These are phyloP conservation scores for Papilio elwesi DNA, from an alignment of 2,888 invertebrate genomes.

Conservation along the genomic window DNA sequence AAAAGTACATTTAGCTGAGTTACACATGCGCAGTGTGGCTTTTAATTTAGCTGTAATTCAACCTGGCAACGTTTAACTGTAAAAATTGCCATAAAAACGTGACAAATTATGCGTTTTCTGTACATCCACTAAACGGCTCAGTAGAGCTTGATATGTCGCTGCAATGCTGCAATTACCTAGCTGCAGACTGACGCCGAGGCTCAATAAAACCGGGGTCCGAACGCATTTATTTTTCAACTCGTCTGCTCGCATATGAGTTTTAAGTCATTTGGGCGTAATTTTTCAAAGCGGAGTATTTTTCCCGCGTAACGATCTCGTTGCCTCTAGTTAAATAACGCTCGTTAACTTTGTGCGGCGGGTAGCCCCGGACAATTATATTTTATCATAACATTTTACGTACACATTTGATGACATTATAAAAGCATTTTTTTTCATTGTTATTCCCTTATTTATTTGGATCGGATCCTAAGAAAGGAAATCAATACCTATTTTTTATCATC, in stretches of 20 bases:
- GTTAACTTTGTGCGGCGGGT: slow-evolving; percentile 75
- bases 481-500: too few species aligned
- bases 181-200: slow-evolving; percentile 57
- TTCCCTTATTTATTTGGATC: neutral
- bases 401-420: slow-evolving; percentile 19
- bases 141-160: slow-evolving; percentile 38
- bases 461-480: too few species aligned
- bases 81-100: slow-evolving; percentile 23
- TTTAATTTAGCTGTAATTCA: slow-evolving; percentile 21
- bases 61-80: slow-evolving; percentile 11
- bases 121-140: slow-evolving; percentile 15
- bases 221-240: slow-evolving; percentile 59
- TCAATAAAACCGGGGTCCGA: slow-evolving; percentile 61
- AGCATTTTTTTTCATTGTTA: neutral
- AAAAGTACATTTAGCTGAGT: slow-evolving; percentile 16
- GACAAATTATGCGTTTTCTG: slow-evolving; percentile 9
- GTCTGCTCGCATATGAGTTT: slow-evolving; percentile 72
- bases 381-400: slow-evolving; percentile 71
- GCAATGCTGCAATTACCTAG: slow-evolving; percentile 60
- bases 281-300: slow-evolving; percentile 74
- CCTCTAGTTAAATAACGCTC: slow-evolving; percentile 76
- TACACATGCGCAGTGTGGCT: slow-evolving; percentile 8
- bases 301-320: slow-evolving; percentile 59
- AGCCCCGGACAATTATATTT: slow-evolving; percentile 71
- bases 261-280: slow-evolving; percentile 74